phyloP scores from a whole-genome alignment of 2,113 vertebrate species.

The Lanius collurio region DNA sequence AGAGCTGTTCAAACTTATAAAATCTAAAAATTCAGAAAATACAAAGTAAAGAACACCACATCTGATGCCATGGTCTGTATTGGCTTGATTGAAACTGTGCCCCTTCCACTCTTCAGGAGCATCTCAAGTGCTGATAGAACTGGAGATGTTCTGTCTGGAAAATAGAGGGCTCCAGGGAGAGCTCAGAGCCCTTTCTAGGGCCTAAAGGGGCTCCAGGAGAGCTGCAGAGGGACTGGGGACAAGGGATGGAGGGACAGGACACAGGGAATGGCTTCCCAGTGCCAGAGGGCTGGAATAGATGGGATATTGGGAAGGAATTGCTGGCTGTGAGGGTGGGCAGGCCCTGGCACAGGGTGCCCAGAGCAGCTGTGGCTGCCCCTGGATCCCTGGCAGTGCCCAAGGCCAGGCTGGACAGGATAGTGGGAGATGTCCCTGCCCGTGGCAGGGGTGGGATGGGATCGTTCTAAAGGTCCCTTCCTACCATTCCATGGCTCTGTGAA shows the following conservation, averaged over 20 bases:
- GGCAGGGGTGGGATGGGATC: rapidly evolving
- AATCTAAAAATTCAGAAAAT: neutral
- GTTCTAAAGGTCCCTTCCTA: neutral
- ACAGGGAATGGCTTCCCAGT: neutral
- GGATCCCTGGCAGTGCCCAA: neutral
- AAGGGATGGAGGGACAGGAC: neutral
- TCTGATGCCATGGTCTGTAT: neutral
- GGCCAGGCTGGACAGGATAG: rapidly evolving
- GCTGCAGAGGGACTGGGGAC: rapidly evolving
- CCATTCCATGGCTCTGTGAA: neutral
- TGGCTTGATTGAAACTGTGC: neutral
- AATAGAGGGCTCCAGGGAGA: neutral
- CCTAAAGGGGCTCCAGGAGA: neutral
- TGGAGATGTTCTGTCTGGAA: neutral
- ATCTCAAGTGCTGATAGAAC: neutral
- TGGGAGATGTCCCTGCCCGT: neutral
- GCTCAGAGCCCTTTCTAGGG: rapidly evolving
- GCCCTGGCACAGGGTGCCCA: neutral
- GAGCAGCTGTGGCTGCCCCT: neutral
- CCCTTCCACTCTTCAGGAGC: neutral
- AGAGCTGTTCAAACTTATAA: neutral
- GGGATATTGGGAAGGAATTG: neutral
- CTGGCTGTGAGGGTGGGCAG: too few species aligned
- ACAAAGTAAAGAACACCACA: rapidly evolving
- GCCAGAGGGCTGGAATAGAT: neutral